Percentiles rank a stretch among this genome's conserved stretches.
phyloP scores from a whole-genome alignment of 2,113 vertebrate species.

The Strix aluco region DNA sequence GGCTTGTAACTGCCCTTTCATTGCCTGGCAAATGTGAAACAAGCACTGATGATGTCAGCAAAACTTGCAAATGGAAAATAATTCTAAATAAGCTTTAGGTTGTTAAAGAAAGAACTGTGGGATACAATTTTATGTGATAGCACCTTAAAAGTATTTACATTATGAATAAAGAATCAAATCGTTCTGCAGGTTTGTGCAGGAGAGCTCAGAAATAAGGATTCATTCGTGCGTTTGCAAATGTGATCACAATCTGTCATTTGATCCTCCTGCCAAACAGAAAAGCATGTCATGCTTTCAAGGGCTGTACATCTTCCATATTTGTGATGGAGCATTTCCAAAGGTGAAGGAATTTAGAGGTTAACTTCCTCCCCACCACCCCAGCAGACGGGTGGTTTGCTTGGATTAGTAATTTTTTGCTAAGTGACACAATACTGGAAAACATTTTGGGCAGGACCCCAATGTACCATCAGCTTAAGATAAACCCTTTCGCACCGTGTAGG shows the following conservation, averaged over 20 bases:
- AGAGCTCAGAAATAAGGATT: not conserved
- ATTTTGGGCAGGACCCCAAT: not conserved
- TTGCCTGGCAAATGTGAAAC: not conserved
- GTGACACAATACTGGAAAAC: not conserved
- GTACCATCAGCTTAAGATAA: not conserved
- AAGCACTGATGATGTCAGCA: not conserved
- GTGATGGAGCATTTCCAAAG: constrained; percentile 27
- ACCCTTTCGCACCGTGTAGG: not conserved
- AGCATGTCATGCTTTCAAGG: not conserved
- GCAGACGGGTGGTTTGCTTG: not conserved
- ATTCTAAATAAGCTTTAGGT: not conserved
- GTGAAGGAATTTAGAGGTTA: not conserved
- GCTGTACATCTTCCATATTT: constrained; percentile 15
- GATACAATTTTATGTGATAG: not conserved
- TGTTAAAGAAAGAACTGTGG: not conserved
- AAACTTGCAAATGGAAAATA: not conserved
- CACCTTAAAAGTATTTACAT: not conserved
- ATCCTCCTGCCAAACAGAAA: not conserved
- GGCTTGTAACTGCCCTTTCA: not conserved
- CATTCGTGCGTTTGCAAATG: not conserved
- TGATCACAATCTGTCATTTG: not conserved
- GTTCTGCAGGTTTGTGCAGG: constrained; percentile 18
- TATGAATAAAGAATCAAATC: not conserved
- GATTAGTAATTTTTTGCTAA: not conserved
- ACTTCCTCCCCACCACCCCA: not conserved